Evolutionary conservation across 2,113 vertebrate species (phyloP).

Genomic region (Promerops cafer): DNA sequence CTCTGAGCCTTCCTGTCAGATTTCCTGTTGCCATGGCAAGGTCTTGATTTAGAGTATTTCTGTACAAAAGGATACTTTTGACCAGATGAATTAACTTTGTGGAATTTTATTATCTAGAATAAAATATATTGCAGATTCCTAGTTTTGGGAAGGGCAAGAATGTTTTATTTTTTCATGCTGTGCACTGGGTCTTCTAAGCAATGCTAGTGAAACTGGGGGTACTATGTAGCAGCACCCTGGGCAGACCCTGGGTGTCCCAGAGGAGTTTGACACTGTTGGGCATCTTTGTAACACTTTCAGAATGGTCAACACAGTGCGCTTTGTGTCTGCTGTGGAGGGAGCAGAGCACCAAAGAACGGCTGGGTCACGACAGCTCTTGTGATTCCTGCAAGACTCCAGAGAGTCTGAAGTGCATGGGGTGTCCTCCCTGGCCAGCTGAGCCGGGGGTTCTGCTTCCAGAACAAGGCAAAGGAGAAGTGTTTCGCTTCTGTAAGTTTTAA

Average conservation of each 20-base stretch:
- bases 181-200: constrained; percentile 57
- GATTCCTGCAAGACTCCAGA: not conserved
- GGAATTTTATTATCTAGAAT: constrained; percentile 46
- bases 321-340: not conserved
- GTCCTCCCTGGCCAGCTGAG: not conserved
- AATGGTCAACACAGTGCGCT: not conserved
- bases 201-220: not conserved
- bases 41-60: constrained; percentile 42
- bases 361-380: not conserved
- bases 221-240: constrained; percentile 46
- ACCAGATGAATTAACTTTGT: constrained; percentile 47
- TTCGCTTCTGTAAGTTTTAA: constrained; percentile 7
- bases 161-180: constrained; percentile 41
- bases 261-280: not conserved
- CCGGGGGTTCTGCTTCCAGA: not conserved
- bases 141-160: constrained; percentile 54
- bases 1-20: not conserved
- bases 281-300: not conserved
- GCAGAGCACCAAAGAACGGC: constrained; percentile 47
- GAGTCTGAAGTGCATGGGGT: not conserved
- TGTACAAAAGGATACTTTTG: constrained; percentile 51
- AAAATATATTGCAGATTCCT: constrained; percentile 41
- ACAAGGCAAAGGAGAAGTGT: not conserved
- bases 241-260: not conserved
- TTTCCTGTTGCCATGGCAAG: constrained; percentile 48